These are phyloP conservation scores for Muntiacus muntjak DNA, from an alignment of 2,113 vertebrate species.

Conservation along the genomic window DNA sequence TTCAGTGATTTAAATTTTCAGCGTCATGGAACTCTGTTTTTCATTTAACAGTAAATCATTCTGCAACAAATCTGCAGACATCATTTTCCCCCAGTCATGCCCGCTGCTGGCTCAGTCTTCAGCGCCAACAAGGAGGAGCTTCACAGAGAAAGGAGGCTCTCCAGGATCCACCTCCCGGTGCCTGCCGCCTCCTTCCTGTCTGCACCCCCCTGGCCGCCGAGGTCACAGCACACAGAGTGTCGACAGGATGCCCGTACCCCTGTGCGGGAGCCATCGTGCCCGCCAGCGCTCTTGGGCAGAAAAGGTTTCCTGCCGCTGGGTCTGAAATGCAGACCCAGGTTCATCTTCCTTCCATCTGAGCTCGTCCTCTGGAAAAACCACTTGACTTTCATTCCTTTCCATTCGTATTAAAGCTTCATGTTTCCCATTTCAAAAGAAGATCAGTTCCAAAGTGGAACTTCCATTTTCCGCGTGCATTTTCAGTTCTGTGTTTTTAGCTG, in stretches of 20 bases:
- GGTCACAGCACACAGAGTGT: background rate
- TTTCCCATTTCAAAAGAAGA: conserved; percentile 10
- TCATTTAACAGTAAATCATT: background rate
- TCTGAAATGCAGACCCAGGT: background rate
- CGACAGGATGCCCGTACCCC: rapidly evolving
- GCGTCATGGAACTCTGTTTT: background rate
- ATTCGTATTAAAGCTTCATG: background rate
- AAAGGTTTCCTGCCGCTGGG: rapidly evolving
- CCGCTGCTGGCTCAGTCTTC: background rate
- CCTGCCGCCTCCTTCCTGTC: background rate
- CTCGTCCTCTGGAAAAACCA: background rate
- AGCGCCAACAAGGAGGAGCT: rapidly evolving
- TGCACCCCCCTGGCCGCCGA: background rate
- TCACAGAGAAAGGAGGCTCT: background rate
- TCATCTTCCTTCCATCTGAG: background rate
- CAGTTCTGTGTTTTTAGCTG: background rate
- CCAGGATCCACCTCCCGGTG: background rate
- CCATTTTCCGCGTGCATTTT: no score
- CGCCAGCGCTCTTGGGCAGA: no score
- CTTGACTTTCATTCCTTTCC: background rate
- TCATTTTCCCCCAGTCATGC: rapidly evolving
- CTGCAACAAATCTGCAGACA: background rate
- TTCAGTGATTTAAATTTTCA: background rate
- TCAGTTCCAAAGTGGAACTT: background rate
- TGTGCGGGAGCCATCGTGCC: background rate